phyloP scores from a whole-genome alignment of 2,888 invertebrate species.

The Tenthredo scrophulariae region DNA sequence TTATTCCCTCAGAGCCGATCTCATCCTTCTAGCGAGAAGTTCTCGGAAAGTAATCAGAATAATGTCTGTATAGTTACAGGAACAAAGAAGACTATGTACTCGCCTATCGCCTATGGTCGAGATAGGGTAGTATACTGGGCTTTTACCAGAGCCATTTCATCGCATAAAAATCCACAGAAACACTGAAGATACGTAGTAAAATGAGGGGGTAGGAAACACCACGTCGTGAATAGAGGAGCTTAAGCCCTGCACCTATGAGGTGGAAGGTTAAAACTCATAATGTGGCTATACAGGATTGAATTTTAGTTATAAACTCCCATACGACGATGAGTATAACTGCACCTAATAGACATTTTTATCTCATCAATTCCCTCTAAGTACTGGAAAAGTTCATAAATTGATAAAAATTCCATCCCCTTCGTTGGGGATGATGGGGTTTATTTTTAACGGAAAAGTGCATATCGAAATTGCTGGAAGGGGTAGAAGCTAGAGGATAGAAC shows the following conservation, averaged over 20 bases:
- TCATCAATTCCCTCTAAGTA: not conserved
- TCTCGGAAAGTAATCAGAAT: slow-evolving; percentile 43
- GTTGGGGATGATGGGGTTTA: not conserved
- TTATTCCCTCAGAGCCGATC: not conserved
- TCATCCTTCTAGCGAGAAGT: not conserved
- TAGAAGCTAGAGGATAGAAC: not conserved
- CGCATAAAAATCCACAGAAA: not conserved
- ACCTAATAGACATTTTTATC: not conserved
- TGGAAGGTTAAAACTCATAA: not conserved
- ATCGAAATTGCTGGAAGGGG: not conserved
- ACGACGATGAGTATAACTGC: not conserved
- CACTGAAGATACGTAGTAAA: not conserved
- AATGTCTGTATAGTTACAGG: slow-evolving; percentile 20
- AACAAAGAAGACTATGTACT: not conserved
- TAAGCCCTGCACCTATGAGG: not conserved
- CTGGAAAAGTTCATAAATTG: not conserved
- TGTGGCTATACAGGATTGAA: not conserved
- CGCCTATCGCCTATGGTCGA: not conserved
- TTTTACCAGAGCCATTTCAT: not conserved
- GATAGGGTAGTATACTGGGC: not conserved
- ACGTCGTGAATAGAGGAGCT: not conserved
- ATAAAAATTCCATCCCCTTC: not conserved
- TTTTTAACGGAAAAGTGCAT: not conserved
- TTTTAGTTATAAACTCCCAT: not conserved
- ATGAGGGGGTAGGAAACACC: not conserved